phyloP scores from a whole-genome alignment of 2,797 vertebrate genomes.

The Pangasius djambal region DNA sequence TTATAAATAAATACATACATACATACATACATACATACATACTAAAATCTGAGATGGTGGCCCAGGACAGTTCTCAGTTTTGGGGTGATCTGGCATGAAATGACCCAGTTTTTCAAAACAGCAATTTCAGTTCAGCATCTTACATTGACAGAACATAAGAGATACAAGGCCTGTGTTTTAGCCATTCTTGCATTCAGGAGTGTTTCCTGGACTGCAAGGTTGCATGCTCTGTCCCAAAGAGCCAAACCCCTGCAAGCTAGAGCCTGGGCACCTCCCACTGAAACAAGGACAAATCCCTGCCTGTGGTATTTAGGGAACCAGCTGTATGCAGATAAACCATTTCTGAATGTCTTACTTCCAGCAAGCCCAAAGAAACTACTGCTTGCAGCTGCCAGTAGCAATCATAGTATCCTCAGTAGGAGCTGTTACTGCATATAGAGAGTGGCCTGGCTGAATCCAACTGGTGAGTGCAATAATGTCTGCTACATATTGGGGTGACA shows the following conservation, averaged over 20 bases:
- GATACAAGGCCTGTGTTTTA: no score
- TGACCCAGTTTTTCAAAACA: no score
- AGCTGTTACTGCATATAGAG: not conserved
- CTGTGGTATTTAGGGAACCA: no score
- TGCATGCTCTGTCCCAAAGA: no score
- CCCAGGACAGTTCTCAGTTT: not conserved
- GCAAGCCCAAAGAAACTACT: not conserved
- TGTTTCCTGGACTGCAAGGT: not conserved
- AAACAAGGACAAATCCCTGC: no score
- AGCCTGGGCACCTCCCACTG: no score
- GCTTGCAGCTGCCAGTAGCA: not conserved
- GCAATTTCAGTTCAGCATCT: not conserved
- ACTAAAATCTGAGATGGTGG: not conserved
- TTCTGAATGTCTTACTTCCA: not conserved
- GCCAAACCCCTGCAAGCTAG: no score
- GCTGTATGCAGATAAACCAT: not conserved
- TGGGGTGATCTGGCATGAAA: no score
- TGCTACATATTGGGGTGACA: not conserved
- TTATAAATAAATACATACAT: no score
- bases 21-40: no score
- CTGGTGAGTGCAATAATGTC: not conserved
- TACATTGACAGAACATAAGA: no score
- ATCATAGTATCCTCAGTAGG: not conserved
- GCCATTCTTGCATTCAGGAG: not conserved
- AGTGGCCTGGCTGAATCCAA: not conserved